Evolutionary conservation across 2,113 vertebrate species (phyloP).

Genomic region (Pituophis catenifer): DNA sequence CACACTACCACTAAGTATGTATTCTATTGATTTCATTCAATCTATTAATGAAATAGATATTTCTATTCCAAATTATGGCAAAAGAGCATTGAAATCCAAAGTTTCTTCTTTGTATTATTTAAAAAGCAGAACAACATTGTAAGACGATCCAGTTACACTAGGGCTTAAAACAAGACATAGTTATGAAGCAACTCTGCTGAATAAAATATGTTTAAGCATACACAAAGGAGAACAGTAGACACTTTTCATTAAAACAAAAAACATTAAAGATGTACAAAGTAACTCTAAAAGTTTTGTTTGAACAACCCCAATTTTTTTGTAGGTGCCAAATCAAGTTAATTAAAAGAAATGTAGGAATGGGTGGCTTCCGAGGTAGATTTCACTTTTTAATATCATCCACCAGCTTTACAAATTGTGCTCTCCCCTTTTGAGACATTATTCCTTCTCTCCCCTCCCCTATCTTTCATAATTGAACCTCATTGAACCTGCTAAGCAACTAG

Average conservation of each 20-base stretch:
- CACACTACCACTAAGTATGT: background rate
- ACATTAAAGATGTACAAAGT: background rate
- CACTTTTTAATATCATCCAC: slow-evolving; percentile 48
- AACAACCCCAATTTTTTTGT: slow-evolving; percentile 20
- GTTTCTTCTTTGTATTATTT: background rate
- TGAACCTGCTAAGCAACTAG: slow-evolving; percentile 33
- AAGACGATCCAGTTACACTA: background rate
- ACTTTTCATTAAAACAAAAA: slow-evolving; percentile 15
- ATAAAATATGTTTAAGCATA: background rate
- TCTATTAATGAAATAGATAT: background rate
- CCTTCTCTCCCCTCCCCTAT: background rate
- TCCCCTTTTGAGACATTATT: background rate
- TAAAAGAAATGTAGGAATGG: slow-evolving; percentile 25
- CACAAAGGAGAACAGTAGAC: accelerated
- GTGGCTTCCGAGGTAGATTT: slow-evolving; percentile 69
- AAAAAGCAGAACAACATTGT: background rate
- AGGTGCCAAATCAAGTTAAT: background rate
- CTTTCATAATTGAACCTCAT: slow-evolving; percentile 52
- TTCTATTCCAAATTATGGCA: slow-evolving; percentile 32
- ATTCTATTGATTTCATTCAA: background rate
- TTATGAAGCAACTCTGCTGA: background rate
- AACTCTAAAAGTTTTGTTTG: background rate
- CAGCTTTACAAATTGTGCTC: background rate
- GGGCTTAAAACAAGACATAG: accelerated
- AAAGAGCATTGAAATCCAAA: background rate